These are phyloP conservation scores for Pseudobourletiella spinata DNA, from an alignment of 1,140 invertebrate genomes.

Conservation along the genomic window DNA sequence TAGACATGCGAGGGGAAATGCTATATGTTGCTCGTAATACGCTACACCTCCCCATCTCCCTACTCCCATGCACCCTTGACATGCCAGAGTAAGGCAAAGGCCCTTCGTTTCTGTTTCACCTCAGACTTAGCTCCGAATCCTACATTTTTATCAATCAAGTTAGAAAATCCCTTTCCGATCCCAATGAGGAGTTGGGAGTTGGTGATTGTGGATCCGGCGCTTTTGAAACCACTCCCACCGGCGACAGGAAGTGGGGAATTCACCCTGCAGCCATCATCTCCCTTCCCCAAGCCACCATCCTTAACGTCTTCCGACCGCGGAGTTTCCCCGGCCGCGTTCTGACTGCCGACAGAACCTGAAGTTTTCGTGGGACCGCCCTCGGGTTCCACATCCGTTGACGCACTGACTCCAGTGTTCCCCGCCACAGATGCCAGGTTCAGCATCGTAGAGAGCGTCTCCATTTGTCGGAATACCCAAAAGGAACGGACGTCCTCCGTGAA, in stretches of 20 bases:
- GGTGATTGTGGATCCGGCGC: not conserved
- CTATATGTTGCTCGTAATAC: no score
- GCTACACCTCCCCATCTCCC: no score
- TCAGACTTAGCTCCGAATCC: conserved; percentile 6
- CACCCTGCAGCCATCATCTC: conserved; percentile 1
- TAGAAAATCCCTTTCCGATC: conserved; percentile 32
- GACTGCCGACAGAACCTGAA: not conserved
- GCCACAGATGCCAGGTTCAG: not conserved
- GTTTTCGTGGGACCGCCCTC: not conserved
- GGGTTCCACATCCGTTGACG: not conserved
- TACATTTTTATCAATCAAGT: conserved; percentile 25
- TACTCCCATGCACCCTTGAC: conserved; percentile 20
- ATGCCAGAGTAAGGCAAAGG: conserved; percentile 30
- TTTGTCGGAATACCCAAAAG: conserved; percentile 26
- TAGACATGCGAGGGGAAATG: no score
- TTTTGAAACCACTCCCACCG: not conserved
- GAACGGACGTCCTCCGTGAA: conserved; percentile 62
- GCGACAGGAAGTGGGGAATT: conserved; percentile 16
- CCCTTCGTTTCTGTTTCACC: conserved; percentile 23
- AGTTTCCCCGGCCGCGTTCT: no score
- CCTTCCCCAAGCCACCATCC: no score
- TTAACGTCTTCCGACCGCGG: no score
- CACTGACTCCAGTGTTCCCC: not conserved
- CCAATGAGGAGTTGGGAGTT: conserved; percentile 23
- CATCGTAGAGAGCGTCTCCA: conserved; percentile 4